phyloP scores from a whole-genome alignment of 2,113 vertebrate genomes.

The Pterocles gutturalis region DNA sequence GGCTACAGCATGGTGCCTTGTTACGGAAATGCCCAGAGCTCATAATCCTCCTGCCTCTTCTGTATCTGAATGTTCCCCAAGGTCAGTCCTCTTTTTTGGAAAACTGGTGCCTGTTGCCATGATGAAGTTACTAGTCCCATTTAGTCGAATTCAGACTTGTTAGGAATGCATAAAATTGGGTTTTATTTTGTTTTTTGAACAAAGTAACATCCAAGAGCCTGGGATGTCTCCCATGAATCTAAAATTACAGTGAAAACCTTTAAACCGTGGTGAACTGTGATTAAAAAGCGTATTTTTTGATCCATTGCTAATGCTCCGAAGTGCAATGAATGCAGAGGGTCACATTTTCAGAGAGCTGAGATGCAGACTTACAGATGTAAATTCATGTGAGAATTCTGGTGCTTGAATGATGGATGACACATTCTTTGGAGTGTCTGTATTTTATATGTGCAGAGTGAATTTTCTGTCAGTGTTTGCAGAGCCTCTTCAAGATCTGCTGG shows the following conservation, averaged over 20 bases:
- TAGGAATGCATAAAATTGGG: not conserved
- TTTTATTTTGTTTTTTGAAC: not conserved
- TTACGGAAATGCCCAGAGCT: not conserved
- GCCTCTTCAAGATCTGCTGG: not conserved
- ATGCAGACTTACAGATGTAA: not conserved
- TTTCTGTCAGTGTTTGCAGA: not conserved
- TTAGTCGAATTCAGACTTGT: not conserved
- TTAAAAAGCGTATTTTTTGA: not conserved
- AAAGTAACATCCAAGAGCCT: not conserved
- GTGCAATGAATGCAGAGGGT: not conserved
- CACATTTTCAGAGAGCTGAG: not conserved
- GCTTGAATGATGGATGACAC: not conserved
- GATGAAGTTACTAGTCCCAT: not conserved
- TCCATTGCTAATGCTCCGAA: not conserved
- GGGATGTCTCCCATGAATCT: not conserved
- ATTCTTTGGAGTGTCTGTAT: not conserved
- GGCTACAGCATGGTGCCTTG: not conserved
- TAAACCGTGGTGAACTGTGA: not conserved
- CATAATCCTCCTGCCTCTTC: not conserved
- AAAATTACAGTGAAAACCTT: not conserved
- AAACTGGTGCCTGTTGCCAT: not conserved
- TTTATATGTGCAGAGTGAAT: not conserved
- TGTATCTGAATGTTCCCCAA: not conserved
- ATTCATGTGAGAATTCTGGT: not conserved
- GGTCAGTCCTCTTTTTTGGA: not conserved